Conservation (phyloP, 2,113 vertebrate genomes). For the Indicator maculatus region DNA sequence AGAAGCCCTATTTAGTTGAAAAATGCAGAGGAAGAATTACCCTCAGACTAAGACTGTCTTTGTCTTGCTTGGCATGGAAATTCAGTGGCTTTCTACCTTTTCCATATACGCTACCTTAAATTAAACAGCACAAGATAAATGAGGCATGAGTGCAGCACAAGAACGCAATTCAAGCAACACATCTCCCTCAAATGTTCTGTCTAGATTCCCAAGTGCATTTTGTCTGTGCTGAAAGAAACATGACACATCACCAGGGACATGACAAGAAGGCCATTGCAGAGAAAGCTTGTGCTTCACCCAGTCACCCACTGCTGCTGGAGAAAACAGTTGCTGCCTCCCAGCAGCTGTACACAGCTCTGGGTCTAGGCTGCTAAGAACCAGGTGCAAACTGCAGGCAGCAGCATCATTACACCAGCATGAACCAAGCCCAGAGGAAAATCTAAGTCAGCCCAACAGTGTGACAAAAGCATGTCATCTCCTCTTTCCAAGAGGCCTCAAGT, state of each 20-base stretch:
- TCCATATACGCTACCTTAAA: not conserved
- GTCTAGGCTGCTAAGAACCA: no score
- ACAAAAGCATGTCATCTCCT: not conserved
- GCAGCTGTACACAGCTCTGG: not conserved
- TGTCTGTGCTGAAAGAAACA: not conserved
- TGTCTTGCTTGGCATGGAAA: not conserved
- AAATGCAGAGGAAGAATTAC: not conserved
- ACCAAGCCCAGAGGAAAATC: not conserved
- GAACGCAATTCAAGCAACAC: not conserved
- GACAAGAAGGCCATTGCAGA: not conserved
- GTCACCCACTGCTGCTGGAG: not conserved
- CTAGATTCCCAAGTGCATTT: not conserved
- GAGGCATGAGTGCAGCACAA: not conserved
- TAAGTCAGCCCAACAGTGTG: not conserved
- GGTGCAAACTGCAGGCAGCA: not conserved
- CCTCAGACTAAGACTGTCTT: not conserved
- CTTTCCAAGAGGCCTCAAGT: not conserved
- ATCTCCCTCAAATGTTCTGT: not conserved
- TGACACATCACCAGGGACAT: not conserved
- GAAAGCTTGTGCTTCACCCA: not conserved
- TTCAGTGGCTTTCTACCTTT: not conserved
- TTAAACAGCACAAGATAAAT: not conserved
- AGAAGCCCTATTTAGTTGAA: not conserved
- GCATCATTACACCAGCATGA: accelerated
- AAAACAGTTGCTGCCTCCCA: not conserved